A percentile compares a stretch with the other conserved stretches of the same genome.
Evolutionary conservation across 2,797 vertebrate species (phyloP).

Genomic region (Enteromius mattozi): DNA sequence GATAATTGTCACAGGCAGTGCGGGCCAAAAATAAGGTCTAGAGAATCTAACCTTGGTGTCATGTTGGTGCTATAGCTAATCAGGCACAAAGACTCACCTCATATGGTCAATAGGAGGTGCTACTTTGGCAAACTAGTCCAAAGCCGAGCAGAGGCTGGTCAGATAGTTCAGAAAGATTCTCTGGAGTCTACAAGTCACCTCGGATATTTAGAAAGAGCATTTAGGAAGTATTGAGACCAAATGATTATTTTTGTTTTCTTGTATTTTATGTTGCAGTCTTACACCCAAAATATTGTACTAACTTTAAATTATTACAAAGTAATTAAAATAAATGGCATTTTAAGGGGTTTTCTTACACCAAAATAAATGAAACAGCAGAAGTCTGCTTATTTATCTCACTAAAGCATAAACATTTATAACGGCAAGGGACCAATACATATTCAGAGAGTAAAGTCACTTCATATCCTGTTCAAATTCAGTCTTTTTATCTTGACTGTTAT

Average conservation of each 20-base stretch:
- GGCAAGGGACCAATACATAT: background rate
- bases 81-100: background rate
- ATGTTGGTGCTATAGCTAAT: background rate
- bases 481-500: background rate
- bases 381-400: background rate
- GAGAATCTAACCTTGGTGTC: background rate
- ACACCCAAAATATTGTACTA: background rate
- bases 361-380: background rate
- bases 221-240: background rate
- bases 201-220: background rate
- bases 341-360: background rate
- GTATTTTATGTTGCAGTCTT: background rate
- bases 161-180: background rate
- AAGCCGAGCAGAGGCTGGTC: background rate
- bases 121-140: background rate
- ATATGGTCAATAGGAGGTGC: background rate
- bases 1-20: too few relatives aligned
- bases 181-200: background rate
- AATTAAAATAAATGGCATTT: background rate
- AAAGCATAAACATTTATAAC: background rate
- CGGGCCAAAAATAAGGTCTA: background rate
- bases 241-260: background rate
- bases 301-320: background rate
- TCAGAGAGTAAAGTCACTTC: background rate
- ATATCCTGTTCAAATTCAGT: background rate